Percentiles rank a stretch among this genome's conserved stretches.
Conservation (phyloP, 2,888 invertebrate species). For the Melipona beecheii region DNA sequence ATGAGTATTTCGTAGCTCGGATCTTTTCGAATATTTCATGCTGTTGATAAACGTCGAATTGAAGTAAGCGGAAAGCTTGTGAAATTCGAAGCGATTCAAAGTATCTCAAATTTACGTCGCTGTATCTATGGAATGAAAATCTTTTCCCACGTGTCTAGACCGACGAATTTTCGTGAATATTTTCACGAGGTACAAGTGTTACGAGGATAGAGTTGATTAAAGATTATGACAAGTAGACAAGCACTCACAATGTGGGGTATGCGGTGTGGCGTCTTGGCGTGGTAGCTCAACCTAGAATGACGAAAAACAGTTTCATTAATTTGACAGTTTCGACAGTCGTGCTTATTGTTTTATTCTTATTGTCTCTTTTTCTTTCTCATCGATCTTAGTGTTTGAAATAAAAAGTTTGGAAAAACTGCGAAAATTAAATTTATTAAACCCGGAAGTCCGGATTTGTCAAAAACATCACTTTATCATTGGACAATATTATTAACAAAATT, state of each 20-base stretch:
- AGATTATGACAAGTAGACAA: background rate
- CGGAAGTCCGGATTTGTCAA: too few relatives aligned
- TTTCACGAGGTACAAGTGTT: background rate
- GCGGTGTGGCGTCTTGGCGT: conserved; percentile 68
- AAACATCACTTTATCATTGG: too few relatives aligned
- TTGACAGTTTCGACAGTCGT: background rate
- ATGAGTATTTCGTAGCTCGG: too few relatives aligned
- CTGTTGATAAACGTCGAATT: too few relatives aligned
- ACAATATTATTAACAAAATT: background rate
- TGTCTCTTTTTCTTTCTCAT: too few relatives aligned
- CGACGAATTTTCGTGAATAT: background rate
- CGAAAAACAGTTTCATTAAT: conserved; percentile 4
- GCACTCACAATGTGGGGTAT: conserved; percentile 67
- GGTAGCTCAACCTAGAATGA: conserved; percentile 53
- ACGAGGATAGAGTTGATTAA: conserved; percentile 8
- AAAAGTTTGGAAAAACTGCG: too few relatives aligned
- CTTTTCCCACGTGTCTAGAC: background rate
- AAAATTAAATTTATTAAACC: too few relatives aligned
- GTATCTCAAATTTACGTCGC: too few relatives aligned
- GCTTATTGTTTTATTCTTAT: background rate
- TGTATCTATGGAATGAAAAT: conserved; percentile 21
- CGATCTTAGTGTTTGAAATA: too few relatives aligned
- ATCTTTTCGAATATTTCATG: too few relatives aligned
- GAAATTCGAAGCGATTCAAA: too few relatives aligned
- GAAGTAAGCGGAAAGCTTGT: too few relatives aligned